These are phyloP conservation scores for Cheiracanthium punctorium DNA, from an alignment of 2,888 invertebrate species.

Conservation along the genomic window DNA sequence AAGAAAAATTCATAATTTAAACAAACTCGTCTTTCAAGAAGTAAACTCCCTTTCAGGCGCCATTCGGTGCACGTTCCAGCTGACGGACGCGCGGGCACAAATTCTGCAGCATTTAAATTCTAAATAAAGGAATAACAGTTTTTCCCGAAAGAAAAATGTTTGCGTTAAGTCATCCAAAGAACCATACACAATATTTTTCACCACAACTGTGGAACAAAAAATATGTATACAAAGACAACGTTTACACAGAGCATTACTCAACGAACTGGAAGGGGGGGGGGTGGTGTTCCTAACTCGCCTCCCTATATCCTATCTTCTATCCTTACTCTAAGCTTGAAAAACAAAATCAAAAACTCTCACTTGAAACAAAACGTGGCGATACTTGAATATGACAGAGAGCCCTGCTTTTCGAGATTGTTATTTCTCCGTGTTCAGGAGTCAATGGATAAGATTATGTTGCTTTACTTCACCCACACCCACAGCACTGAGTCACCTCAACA, in stretches of 20 bases:
- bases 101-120: too few relatives aligned
- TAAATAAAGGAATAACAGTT: too few relatives aligned
- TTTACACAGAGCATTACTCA: neutral
- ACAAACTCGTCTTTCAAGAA: too few relatives aligned
- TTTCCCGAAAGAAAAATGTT: too few relatives aligned
- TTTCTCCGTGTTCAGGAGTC: slow-evolving; percentile 1
- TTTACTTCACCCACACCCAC: neutral
- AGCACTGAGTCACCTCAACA: neutral
- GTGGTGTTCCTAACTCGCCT: neutral
- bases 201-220: too few relatives aligned
- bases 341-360: neutral
- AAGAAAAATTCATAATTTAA: too few relatives aligned
- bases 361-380: neutral
- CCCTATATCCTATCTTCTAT: too few relatives aligned
- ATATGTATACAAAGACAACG: too few relatives aligned
- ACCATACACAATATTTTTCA: neutral
- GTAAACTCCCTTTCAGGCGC: too few relatives aligned
- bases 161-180: too few relatives aligned
- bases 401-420: neutral
- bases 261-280: neutral
- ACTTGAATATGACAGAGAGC: neutral
- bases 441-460: slow-evolving; percentile 1
- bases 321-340: neutral
- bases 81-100: too few relatives aligned
- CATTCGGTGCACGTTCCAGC: too few relatives aligned